Evolutionary conservation across 2,888 invertebrate species (phyloP).

Genomic region (Eristalis arbustorum): DNA sequence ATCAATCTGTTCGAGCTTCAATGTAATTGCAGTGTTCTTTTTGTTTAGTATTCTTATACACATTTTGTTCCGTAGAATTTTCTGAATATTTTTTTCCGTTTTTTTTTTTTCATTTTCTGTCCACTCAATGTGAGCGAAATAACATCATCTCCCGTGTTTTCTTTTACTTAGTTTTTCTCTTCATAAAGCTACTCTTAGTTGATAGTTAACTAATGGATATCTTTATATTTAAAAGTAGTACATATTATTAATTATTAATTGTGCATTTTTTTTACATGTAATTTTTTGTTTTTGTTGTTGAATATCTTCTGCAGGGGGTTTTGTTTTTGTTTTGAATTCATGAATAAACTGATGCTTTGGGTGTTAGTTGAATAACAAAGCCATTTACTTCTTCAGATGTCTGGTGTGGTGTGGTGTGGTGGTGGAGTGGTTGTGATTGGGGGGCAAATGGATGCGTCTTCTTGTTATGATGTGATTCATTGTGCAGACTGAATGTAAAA

Average conservation of each 20-base stretch:
- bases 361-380: conserved; percentile 28
- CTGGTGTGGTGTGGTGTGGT: background rate
- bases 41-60: conserved; percentile 34
- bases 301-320: conserved; percentile 15
- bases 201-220: conserved; percentile 66
- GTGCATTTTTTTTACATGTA: conserved; percentile 54
- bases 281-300: conserved; percentile 4
- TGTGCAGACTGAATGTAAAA: background rate
- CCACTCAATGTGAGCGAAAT: conserved; percentile 75
- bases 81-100: conserved; percentile 16
- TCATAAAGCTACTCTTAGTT: conserved; percentile 66
- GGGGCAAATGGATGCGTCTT: background rate
- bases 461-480: background rate
- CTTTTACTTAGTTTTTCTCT: conserved; percentile 11
- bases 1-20: conserved; percentile 28
- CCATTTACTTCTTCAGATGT: conserved; percentile 8
- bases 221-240: conserved; percentile 61
- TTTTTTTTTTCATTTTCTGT: conserved; percentile 42
- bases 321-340: conserved; percentile 26
- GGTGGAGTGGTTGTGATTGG: background rate
- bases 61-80: conserved; percentile 5
- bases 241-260: conserved; percentile 38
- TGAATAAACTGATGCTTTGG: conserved; percentile 40
- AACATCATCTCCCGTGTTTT: conserved; percentile 28
- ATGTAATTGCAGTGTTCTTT: conserved; percentile 36